These are phyloP conservation scores for Thamnophis sirtalis DNA, from an alignment of 2,113 vertebrate genomes.

Conservation along the genomic window DNA sequence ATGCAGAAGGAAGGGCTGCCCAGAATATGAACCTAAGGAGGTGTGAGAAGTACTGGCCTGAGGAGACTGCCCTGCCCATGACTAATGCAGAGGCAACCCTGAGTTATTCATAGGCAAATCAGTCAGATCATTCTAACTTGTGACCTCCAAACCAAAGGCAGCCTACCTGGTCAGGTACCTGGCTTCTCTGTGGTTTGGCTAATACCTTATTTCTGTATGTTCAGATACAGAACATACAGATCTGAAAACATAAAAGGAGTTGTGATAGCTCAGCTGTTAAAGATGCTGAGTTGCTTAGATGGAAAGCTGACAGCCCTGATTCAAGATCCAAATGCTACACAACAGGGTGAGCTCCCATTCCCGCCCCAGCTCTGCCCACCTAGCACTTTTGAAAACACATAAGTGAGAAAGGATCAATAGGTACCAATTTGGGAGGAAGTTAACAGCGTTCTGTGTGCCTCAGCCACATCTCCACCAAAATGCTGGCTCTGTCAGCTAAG, in stretches of 20 bases:
- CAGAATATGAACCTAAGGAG: neutral
- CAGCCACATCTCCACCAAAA: neutral
- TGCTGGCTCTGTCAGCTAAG: neutral
- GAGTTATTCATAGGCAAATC: neutral
- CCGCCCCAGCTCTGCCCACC: neutral
- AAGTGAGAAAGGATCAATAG: neutral
- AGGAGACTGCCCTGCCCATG: neutral
- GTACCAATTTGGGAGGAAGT: neutral
- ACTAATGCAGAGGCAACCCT: neutral
- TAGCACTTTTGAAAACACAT: neutral
- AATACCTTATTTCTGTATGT: neutral
- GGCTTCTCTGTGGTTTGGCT: neutral
- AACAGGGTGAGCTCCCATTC: neutral
- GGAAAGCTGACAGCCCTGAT: neutral
- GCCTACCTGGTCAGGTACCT: neutral
- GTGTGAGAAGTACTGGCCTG: neutral
- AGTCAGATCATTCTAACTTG: neutral
- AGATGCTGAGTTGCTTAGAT: neutral
- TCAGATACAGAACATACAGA: no score
- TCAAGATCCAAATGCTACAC: neutral
- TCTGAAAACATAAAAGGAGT: neutral
- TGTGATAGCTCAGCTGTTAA: neutral
- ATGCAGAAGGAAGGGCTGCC: neutral
- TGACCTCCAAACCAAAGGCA: neutral
- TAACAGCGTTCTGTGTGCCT: neutral